A percentile compares a stretch with the other conserved stretches of the same genome.
phyloP scores from a whole-genome alignment of 2,888 invertebrate species.

The Dasypogon diadema region DNA sequence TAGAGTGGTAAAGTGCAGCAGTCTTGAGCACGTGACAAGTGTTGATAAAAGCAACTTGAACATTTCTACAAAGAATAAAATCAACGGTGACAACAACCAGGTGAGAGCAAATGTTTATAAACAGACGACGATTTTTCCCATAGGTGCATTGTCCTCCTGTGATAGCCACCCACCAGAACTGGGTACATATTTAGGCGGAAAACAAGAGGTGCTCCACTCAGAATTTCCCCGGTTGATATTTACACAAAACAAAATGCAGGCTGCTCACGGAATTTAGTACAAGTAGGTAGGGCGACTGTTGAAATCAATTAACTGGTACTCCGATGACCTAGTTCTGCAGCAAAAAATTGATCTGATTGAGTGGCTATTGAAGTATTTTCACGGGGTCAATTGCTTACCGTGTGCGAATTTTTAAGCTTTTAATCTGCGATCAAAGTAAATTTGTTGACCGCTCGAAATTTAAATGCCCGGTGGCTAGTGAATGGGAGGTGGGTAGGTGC shows the following conservation, averaged over 20 bases:
- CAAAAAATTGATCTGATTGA: background rate
- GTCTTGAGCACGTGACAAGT: background rate
- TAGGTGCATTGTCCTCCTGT: background rate
- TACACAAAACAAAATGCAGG: too few relatives aligned
- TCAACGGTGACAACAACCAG: background rate
- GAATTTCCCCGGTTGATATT: too few relatives aligned
- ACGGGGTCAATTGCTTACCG: background rate
- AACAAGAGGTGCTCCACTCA: too few relatives aligned
- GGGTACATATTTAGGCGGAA: background rate
- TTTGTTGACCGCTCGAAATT: background rate
- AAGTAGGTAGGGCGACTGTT: too few relatives aligned
- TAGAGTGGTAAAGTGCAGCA: background rate
- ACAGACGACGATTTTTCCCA: background rate
- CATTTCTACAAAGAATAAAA: too few relatives aligned
- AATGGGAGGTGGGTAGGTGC: too few relatives aligned
- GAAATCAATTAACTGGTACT: too few relatives aligned
- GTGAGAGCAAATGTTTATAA: background rate
- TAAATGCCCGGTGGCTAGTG: background rate
- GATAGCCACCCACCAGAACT: background rate
- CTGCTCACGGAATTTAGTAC: too few relatives aligned
- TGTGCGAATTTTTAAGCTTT: background rate
- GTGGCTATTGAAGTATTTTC: too few relatives aligned
- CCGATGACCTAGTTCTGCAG: background rate
- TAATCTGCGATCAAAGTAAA: background rate
- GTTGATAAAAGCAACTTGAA: background rate